These are phyloP conservation scores for Glyphotaelius pellucidus DNA, from an alignment of 2,888 invertebrate genomes.

Conservation along the genomic window DNA sequence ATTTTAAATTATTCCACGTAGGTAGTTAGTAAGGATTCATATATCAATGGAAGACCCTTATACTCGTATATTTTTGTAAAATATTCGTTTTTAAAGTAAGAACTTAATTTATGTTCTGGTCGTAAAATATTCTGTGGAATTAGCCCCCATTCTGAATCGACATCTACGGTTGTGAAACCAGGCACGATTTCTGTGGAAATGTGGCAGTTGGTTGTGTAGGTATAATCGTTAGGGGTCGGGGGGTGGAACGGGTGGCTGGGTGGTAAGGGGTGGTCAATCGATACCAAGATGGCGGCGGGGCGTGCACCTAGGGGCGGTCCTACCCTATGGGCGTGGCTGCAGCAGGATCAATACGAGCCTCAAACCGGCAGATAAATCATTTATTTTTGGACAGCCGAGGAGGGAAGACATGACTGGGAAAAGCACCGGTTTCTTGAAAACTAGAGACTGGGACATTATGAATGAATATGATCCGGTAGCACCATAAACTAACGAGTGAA, in stretches of 20 bases:
- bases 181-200: not conserved
- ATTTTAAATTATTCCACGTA: not conserved
- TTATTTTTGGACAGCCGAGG: conserved; percentile 53
- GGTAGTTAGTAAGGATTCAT: not conserved
- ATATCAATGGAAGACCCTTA: not conserved
- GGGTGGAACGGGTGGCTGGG: not conserved
- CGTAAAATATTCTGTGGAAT: not conserved
- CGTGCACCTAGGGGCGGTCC: not conserved
- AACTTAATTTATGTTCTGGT: not conserved
- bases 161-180: not conserved
- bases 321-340: conserved; percentile 42
- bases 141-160: not conserved
- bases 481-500: not conserved
- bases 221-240: not conserved
- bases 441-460: not conserved
- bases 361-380: conserved; percentile 54
- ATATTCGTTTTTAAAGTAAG: not conserved
- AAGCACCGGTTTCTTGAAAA: not conserved
- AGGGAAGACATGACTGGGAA: conserved; percentile 5
- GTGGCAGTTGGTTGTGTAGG: not conserved
- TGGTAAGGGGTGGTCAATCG: conserved; percentile 24
- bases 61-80: not conserved
- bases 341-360: conserved; percentile 60
- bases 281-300: conserved; percentile 42
- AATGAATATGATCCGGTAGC: not conserved